Evolutionary conservation across 2,113 vertebrate species (phyloP).

Genomic region (Choloepus hoffmanni): DNA sequence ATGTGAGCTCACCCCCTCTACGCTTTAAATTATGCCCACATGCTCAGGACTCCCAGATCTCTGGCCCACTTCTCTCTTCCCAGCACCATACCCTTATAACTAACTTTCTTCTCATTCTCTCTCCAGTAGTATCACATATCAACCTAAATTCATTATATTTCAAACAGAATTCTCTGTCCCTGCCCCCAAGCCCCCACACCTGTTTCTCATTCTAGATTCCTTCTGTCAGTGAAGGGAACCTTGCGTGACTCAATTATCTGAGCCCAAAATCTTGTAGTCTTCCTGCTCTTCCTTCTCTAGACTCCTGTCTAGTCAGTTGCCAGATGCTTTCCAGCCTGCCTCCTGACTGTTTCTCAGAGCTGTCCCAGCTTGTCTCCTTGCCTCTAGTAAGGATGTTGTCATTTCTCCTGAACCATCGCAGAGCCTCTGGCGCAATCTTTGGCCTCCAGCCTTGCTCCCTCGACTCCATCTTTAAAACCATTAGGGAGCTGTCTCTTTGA

Average conservation of each 20-base stretch:
- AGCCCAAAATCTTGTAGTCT: neutral
- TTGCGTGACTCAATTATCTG: neutral
- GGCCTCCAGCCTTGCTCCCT: neutral
- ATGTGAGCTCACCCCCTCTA: neutral
- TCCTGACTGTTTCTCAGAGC: neutral
- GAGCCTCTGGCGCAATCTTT: neutral
- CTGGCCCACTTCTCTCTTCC: neutral
- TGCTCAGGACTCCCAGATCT: neutral
- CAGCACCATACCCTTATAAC: neutral
- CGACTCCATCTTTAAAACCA: rapidly evolving
- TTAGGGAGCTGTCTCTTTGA: neutral
- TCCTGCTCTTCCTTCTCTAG: neutral
- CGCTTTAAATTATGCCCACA: neutral
- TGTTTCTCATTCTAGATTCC: neutral
- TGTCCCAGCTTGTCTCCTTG: too few relatives aligned
- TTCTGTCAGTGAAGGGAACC: neutral
- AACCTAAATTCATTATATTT: neutral
- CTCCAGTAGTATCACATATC: neutral
- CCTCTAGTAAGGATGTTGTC: too few relatives aligned
- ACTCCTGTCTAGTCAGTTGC: too few relatives aligned
- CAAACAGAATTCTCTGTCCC: neutral
- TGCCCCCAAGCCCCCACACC: neutral
- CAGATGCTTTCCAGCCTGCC: neutral
- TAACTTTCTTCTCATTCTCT: neutral
- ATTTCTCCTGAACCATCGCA: neutral